Evolutionary conservation across 2,113 vertebrate species (phyloP).

Genomic region (Lonchura striata): DNA sequence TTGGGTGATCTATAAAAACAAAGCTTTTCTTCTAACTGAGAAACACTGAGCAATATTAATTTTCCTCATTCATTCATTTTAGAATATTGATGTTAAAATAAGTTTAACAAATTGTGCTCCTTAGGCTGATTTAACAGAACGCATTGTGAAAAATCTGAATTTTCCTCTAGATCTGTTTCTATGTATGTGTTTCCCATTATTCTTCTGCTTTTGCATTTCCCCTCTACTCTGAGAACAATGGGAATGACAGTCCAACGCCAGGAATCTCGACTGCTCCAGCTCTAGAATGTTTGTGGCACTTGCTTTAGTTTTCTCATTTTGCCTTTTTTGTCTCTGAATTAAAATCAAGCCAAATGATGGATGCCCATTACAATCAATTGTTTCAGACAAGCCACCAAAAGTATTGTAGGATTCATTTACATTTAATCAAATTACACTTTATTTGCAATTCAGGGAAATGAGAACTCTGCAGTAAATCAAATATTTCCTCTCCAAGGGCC

Average conservation of each 20-base stretch:
- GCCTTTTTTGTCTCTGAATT: constrained; percentile 61
- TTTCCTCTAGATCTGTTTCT: background rate
- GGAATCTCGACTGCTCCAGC: background rate
- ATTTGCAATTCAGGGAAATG: constrained; percentile 70
- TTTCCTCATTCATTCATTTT: background rate
- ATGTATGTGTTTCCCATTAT: background rate
- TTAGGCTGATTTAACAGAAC: background rate
- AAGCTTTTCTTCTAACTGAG: background rate
- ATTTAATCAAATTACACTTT: constrained; percentile 73
- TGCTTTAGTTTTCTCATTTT: constrained; percentile 57
- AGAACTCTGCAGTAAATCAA: constrained; percentile 68
- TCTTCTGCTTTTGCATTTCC: constrained; percentile 15
- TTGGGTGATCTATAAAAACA: background rate
- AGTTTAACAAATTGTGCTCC: background rate
- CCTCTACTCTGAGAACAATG: background rate
- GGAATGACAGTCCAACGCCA: constrained; percentile 26
- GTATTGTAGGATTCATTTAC: constrained; percentile 70
- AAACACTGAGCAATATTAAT: background rate
- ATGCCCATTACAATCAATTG: constrained; percentile 69
- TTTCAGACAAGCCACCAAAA: constrained; percentile 69
- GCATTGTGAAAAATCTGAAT: background rate
- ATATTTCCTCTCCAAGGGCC: constrained; percentile 65
- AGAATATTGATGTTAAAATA: background rate
- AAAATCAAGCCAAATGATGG: constrained; percentile 66
- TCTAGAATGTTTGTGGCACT: constrained; percentile 51